Evolutionary conservation across 2,797 vertebrate genomes (phyloP).

Genomic region (Sphaeramia orbicularis): DNA sequence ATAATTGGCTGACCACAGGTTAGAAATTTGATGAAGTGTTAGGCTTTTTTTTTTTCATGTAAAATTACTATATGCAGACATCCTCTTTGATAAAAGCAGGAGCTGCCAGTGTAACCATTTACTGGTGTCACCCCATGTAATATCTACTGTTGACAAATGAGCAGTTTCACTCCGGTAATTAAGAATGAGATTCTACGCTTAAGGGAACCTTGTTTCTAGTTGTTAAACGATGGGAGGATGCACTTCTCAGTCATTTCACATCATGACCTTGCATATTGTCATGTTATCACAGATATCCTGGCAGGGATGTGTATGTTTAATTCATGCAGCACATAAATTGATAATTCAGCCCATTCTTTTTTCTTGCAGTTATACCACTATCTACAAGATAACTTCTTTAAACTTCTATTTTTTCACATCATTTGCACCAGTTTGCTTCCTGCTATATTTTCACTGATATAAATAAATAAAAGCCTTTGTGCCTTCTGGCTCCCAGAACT

Average conservation of each 20-base stretch:
- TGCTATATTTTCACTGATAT: constrained; percentile 68
- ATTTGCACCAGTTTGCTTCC: constrained; percentile 74
- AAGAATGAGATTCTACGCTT: constrained; percentile 68
- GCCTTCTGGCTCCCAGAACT: constrained; percentile 74
- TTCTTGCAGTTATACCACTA: constrained; percentile 57
- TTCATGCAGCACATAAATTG: constrained; percentile 71
- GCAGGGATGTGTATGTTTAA: constrained; percentile 65
- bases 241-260: constrained; percentile 62
- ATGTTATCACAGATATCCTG: constrained; percentile 62
- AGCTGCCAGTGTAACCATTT: constrained; percentile 56
- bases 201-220: constrained; percentile 45
- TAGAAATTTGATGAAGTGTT: constrained; percentile 64
- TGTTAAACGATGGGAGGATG: constrained; percentile 42
- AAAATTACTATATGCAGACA: constrained; percentile 50
- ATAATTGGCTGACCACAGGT: constrained; percentile 79
- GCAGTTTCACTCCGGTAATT: constrained; percentile 63
- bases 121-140: constrained; percentile 43
- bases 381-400: constrained; percentile 65
- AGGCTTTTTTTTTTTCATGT: constrained; percentile 21
- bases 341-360: constrained; percentile 61
- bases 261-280: constrained; percentile 65
- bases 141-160: constrained; percentile 66
- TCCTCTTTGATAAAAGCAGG: constrained; percentile 57
- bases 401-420: constrained; percentile 60
- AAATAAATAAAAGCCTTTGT: constrained; percentile 80